These are phyloP conservation scores for Dipus sagitta DNA, from an alignment of 2,797 vertebrate species.

Conservation along the genomic window DNA sequence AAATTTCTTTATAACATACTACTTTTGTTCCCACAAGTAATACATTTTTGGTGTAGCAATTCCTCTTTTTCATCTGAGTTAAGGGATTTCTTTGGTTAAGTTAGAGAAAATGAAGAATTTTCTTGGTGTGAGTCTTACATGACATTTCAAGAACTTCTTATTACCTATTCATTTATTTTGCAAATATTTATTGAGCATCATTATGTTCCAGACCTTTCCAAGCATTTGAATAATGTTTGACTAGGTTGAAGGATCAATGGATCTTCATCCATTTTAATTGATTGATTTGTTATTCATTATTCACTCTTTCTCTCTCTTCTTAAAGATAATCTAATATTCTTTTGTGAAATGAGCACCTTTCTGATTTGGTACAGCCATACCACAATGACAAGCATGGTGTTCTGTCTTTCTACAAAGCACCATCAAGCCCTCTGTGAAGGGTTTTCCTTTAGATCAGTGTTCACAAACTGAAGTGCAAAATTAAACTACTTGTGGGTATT, in stretches of 20 bases:
- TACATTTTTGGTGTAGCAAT: not conserved
- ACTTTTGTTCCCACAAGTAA: not conserved
- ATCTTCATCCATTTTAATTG: not conserved
- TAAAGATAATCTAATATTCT: slow-evolving; percentile 25
- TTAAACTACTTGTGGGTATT: not conserved
- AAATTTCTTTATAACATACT: not conserved
- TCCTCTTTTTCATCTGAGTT: not conserved
- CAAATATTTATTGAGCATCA: not conserved
- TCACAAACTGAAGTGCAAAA: not conserved
- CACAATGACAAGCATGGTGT: not conserved
- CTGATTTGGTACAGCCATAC: not conserved
- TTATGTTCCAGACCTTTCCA: not conserved
- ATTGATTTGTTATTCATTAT: not conserved
- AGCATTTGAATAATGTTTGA: not conserved
- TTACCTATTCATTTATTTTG: slow-evolving; percentile 35
- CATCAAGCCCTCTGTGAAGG: not conserved
- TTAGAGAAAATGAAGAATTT: not conserved
- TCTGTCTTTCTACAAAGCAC: not conserved
- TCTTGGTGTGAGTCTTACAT: not conserved
- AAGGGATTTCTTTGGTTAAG: not conserved
- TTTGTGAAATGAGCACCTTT: not conserved
- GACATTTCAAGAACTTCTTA: not conserved
- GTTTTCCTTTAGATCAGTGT: not conserved
- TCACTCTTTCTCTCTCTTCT: not conserved
- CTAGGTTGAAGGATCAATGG: not conserved